Evolutionary conservation across 2,113 vertebrate species (phyloP).

Genomic region (Mugil cephalus): DNA sequence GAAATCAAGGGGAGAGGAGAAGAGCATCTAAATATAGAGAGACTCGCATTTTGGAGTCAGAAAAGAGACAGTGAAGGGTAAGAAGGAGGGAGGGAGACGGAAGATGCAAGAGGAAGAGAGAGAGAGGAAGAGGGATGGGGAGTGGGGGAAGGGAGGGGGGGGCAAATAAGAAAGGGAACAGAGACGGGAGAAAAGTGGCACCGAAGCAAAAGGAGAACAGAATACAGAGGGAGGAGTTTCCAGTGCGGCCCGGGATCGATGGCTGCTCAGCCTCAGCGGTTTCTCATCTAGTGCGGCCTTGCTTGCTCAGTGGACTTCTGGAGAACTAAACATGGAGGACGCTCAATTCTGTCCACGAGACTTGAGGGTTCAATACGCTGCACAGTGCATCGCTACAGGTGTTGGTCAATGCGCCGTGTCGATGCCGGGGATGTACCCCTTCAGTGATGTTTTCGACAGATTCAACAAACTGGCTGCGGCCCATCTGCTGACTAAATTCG

Average conservation of each 20-base stretch:
- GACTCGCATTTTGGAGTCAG: constrained; percentile 72
- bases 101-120: constrained; percentile 33
- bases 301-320: constrained; percentile 36
- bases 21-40: constrained; percentile 82
- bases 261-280: constrained; percentile 25
- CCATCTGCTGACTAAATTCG: constrained; percentile 26
- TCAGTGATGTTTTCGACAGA: constrained; percentile 10
- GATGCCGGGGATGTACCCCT: constrained; percentile 20
- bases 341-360: constrained; percentile 33
- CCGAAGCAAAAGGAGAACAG: constrained; percentile 19
- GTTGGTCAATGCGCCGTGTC: constrained; percentile 42
- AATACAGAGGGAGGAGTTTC: not conserved
- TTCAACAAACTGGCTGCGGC: constrained; percentile 8
- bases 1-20: constrained; percentile 77
- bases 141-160: constrained; percentile 26
- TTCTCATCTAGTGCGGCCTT: constrained; percentile 31
- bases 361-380: constrained; percentile 32
- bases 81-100: constrained; percentile 55
- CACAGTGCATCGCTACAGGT: constrained; percentile 45
- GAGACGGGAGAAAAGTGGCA: constrained; percentile 40
- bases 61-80: constrained; percentile 75
- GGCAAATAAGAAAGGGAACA: constrained; percentile 38
- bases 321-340: constrained; percentile 40
- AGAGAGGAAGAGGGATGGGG: constrained; percentile 18
- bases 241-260: constrained; percentile 27